Percentiles rank a stretch among this genome's conserved stretches.
phyloP scores from a whole-genome alignment of 2,113 vertebrate genomes.

The Phodopus roborovskii region DNA sequence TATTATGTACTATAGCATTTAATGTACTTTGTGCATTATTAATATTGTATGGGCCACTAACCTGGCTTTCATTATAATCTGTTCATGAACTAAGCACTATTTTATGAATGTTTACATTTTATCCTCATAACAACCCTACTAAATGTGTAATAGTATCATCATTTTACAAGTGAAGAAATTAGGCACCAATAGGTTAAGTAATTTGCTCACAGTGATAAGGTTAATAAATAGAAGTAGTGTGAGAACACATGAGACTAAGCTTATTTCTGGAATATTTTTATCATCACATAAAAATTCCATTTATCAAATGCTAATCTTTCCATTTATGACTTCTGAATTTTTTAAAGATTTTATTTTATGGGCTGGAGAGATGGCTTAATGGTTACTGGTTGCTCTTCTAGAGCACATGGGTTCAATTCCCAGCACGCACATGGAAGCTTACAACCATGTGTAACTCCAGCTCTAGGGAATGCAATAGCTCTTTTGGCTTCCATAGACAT shows the following conservation, averaged over 20 bases:
- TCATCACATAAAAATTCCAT: not conserved
- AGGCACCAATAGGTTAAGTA: slow-evolving; percentile 32
- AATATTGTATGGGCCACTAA: not conserved
- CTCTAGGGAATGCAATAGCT: not conserved
- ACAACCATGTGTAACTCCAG: not conserved
- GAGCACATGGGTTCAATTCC: not conserved
- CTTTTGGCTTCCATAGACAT: not conserved
- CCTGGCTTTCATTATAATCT: not conserved
- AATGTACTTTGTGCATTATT: not conserved
- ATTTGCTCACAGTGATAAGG: not conserved
- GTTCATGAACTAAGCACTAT: not conserved
- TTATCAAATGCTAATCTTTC: not conserved
- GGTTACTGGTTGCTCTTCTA: not conserved
- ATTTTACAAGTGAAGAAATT: slow-evolving; percentile 41
- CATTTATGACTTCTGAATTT: not conserved
- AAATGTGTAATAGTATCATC: not conserved
- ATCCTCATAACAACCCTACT: not conserved
- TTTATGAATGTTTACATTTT: slow-evolving; percentile 37
- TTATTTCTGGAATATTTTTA: not conserved
- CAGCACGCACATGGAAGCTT: not conserved
- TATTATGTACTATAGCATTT: not conserved
- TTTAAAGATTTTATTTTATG: not conserved
- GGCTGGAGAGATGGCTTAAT: not conserved
- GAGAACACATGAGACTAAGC: not conserved
- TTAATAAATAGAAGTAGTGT: not conserved